Evolutionary conservation across 2,113 vertebrate genomes (phyloP), one percentile per base, ranked within the genome.

Genomic region (Gopherus flavomarginatus): DNA sequence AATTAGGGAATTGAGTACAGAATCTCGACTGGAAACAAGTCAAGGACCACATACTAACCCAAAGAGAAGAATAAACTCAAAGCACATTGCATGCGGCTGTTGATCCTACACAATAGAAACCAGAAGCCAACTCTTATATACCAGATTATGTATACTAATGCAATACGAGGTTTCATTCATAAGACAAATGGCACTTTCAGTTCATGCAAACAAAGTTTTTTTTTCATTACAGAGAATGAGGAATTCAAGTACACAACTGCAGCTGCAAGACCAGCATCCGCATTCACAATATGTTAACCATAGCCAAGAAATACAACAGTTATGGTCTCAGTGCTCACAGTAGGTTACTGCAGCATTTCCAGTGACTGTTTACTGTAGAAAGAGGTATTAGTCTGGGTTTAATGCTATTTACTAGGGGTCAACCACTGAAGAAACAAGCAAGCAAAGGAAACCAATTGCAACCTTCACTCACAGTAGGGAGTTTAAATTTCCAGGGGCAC

Each of bases 391-490:
- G 49, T 47, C 5, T 5, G 19, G 7, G 42, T 38, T 50, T 50
- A 92, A 53, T 14, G 78, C 7, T 57, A 85, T 38, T 38, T 86
- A 57, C 5, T 78, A 57, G 65, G 85, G 81, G 85, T 3, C 8
- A 69, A 42, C 16, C 95, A 93, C 42, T 77, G 49, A 79, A 92
- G 29, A 75, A 87, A 94, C 0, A 86, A 56, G 17, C 14, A 77
- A 91, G 57, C 17, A 65, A 95, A 90, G 50, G 53, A 83, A 89
- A 69, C n/a, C 75, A 29, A 59, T 91, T 52, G 80, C 69, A 94
- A 87, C 5, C 53, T 69, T 19, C n/a, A 91, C 38, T 12, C 92
- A 78, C 91, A 52, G 7, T 85, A 59, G 69, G 59, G 47, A 87
- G 52, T 12, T 19, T 89, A 80, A 87, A 81, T 13, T 52, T 52